phyloP scores from a whole-genome alignment of 92 coral and sea anemone genomes.

The Phenganax subtilis region DNA sequence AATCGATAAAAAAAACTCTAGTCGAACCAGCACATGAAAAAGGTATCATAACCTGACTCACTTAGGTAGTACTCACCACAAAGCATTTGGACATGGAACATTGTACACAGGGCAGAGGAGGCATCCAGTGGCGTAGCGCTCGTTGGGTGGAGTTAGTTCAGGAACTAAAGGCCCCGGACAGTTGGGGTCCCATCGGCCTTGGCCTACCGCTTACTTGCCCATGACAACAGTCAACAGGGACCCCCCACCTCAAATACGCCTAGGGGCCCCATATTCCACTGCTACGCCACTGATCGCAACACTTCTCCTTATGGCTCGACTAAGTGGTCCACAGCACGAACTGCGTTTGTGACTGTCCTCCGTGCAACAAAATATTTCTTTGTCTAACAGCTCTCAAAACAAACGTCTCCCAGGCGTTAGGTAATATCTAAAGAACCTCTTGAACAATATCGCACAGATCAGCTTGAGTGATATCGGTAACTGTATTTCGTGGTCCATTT shows the following conservation, averaged over 20 bases:
- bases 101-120: not conserved
- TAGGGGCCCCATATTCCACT: too few relatives aligned
- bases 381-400: slow-evolving; percentile 27
- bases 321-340: slow-evolving; percentile 26
- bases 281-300: not conserved
- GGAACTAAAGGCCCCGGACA: too few relatives aligned
- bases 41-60: not conserved
- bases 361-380: not conserved
- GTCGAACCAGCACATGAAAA: too few relatives aligned
- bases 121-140: too few relatives aligned
- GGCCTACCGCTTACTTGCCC: not conserved
- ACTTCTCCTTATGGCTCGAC: slow-evolving; percentile 22
- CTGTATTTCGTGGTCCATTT: too few relatives aligned
- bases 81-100: slow-evolving; percentile 37
- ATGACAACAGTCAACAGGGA: slow-evolving; percentile 20
- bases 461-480: too few relatives aligned
- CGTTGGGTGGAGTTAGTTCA: too few relatives aligned
- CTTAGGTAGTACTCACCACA: slow-evolving; percentile 8
- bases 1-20: not conserved
- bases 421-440: too few relatives aligned
- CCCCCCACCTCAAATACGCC: not conserved
- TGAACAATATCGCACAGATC: slow-evolving; percentile 20
- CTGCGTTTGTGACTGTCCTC: slow-evolving; percentile 8
- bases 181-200: not conserved
- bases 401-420: not conserved